Evolutionary conservation across 2,888 invertebrate genomes (phyloP).

Genomic region (Eutolmus rufibarbis): DNA sequence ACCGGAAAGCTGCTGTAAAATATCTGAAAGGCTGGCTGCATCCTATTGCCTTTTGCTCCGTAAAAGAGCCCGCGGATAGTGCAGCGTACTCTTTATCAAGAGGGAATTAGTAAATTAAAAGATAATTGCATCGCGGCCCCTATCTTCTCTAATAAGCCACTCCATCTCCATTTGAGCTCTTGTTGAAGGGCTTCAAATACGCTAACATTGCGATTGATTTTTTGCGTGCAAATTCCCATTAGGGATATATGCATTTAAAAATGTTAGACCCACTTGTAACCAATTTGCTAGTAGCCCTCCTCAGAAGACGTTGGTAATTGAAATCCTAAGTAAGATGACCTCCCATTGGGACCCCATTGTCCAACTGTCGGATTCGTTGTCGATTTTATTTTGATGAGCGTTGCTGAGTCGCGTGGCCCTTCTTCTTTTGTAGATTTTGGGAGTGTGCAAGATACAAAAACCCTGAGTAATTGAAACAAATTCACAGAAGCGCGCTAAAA

Average conservation of each 20-base stretch:
- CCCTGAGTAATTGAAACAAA: background rate
- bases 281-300: background rate
- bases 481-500: background rate
- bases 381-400: slow-evolving; percentile 15
- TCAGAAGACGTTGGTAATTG: background rate
- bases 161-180: background rate
- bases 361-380: slow-evolving; percentile 1
- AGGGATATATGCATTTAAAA: background rate
- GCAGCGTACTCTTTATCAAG: background rate
- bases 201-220: background rate
- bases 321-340: background rate
- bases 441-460: background rate
- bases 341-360: background rate
- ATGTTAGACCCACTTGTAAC: background rate
- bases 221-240: background rate
- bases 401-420: background rate
- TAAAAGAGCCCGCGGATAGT: background rate
- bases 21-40: background rate
- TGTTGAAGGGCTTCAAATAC: background rate
- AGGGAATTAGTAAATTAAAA: background rate
- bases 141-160: background rate
- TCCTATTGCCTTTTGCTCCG: background rate
- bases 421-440: slow-evolving; percentile 2
- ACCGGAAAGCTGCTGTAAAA: background rate
- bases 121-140: background rate